Conservation (phyloP, 2,797 vertebrate genomes). For the Mionectes olivaceus region DNA sequence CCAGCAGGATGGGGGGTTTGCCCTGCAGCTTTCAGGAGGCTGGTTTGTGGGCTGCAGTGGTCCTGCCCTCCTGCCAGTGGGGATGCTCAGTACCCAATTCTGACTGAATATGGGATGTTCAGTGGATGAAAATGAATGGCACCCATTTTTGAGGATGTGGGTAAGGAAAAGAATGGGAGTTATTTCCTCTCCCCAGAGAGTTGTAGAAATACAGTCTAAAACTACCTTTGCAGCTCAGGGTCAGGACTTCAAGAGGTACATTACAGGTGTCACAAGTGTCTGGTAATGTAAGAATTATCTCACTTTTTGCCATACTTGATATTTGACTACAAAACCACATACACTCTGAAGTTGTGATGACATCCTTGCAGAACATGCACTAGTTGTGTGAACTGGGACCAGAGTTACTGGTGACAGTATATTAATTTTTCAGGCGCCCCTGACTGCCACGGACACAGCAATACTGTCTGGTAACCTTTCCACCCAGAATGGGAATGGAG, state of each 20-base stretch:
- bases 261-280: not conserved
- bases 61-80: not conserved
- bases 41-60: not conserved
- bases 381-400: not conserved
- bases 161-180: not conserved
- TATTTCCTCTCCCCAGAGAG: not conserved
- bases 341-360: accelerated
- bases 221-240: not conserved
- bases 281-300: not conserved
- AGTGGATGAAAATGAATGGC: not conserved
- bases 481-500: conserved; percentile 97
- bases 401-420: not conserved
- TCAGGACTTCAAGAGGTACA: not conserved
- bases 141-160: not conserved
- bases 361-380: not conserved
- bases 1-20: not conserved
- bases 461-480: conserved; percentile 96
- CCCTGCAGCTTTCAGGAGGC: not conserved
- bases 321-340: not conserved
- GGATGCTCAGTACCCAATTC: not conserved
- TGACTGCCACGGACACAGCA: conserved; percentile 93
- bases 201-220: not conserved
- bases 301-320: not conserved
- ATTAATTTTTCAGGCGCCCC: conserved; percentile 85
- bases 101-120: accelerated